phyloP scores from a whole-genome alignment of 2,797 vertebrate genomes.

The Neosilurus mollespiculum region DNA sequence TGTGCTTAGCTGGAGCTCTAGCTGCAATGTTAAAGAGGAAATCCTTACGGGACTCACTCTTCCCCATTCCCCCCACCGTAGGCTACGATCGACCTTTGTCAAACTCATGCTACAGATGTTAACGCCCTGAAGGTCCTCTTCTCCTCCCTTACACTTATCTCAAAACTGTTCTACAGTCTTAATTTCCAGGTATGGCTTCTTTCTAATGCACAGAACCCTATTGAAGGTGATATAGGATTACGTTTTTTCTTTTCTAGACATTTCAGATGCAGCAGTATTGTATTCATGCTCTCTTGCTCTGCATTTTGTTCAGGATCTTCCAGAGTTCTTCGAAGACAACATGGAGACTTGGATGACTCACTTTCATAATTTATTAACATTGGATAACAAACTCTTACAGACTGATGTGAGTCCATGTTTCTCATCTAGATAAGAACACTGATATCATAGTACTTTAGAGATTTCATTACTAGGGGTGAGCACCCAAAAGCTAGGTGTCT shows the following conservation, averaged over 20 bases:
- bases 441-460: background rate
- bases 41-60: background rate
- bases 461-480: background rate
- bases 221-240: background rate
- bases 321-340: conserved; percentile 99
- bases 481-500: background rate
- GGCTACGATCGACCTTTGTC: conserved; percentile 97
- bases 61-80: conserved; percentile 58
- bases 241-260: too few relatives aligned
- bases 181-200: conserved; percentile 88
- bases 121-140: conserved; percentile 95
- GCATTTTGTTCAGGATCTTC: conserved; percentile 83
- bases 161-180: conserved; percentile 97
- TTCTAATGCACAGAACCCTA: background rate
- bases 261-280: background rate
- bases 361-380: conserved; percentile 91
- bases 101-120: conserved; percentile 89
- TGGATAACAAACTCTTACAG: conserved; percentile 98
- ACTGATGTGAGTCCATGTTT: conserved; percentile 83
- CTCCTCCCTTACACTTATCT: conserved; percentile 94
- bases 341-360: conserved; percentile 99
- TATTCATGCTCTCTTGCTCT: conserved; percentile 15
- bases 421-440: background rate
- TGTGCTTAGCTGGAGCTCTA: background rate
- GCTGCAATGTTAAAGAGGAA: background rate